Conservation (phyloP, 2,797 vertebrate genomes). For the Coregonus ussuriensis region DNA sequence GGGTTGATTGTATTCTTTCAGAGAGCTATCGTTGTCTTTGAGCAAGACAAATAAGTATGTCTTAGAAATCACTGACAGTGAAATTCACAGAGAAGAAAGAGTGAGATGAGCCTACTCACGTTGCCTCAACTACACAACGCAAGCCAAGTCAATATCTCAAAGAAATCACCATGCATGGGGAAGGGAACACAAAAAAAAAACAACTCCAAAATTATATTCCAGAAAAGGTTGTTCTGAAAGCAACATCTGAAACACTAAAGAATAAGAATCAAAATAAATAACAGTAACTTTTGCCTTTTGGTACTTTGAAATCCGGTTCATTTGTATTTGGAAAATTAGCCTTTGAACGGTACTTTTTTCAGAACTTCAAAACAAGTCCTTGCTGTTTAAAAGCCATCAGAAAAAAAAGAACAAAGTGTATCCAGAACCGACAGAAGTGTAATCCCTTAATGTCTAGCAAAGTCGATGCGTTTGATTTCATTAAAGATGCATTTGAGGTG, state of each 20-base stretch:
- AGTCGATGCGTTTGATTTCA: conserved; percentile 55
- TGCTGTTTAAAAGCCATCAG: conserved; percentile 52
- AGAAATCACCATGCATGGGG: conserved; percentile 15
- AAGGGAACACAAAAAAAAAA: conserved; percentile 1
- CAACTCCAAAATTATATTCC: conserved; percentile 7
- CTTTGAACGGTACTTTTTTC: conserved; percentile 54
- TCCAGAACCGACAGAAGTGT: conserved; percentile 33
- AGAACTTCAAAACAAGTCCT: conserved; percentile 57
- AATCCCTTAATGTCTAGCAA: conserved; percentile 54
- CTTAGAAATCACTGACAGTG: neutral
- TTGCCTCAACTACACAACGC: neutral
- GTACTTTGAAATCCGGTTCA: conserved; percentile 53
- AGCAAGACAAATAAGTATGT: neutral
- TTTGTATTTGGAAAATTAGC: conserved; percentile 61
- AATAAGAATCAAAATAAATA: conserved; percentile 18
- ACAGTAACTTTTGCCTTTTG: conserved; percentile 38
- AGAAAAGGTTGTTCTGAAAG: neutral
- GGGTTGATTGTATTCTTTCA: neutral
- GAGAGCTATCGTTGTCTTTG: neutral
- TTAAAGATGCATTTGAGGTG: conserved; percentile 58
- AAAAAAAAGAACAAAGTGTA: conserved; percentile 49
- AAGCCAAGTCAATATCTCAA: conserved; percentile 7
- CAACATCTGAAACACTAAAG: conserved; percentile 34
- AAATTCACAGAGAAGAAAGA: neutral
- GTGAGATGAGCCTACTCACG: neutral